Evolutionary conservation across 2,888 invertebrate species (phyloP).

Genomic region (Branchipolynoe longqiensis): DNA sequence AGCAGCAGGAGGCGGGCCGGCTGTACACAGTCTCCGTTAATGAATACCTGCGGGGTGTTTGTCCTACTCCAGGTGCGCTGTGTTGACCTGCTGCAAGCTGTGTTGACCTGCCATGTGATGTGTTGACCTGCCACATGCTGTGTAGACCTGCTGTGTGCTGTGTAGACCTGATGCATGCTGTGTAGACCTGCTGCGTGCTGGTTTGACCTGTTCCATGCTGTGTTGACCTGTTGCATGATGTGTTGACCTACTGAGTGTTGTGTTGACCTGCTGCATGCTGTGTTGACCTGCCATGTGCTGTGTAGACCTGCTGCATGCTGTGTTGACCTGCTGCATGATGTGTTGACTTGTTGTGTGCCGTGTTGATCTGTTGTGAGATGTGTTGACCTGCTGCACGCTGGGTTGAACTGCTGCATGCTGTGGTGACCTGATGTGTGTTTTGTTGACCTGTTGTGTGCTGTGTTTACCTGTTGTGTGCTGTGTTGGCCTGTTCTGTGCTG

Average conservation of each 20-base stretch:
- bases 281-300: not conserved
- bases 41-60: not conserved
- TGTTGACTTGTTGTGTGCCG: not conserved
- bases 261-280: no score
- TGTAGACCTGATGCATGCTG: no score
- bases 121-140: no score
- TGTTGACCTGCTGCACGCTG: not conserved
- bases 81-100: no score
- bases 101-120: no score
- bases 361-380: not conserved
- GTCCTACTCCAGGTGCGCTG: not conserved
- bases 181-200: no score
- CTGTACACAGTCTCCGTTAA: not conserved
- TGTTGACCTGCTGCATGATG: not conserved
- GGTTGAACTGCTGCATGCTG: not conserved
- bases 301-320: not conserved
- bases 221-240: no score
- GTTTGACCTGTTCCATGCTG: no score
- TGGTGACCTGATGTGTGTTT: not conserved
- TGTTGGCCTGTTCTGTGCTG: not conserved
- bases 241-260: no score
- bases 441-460: not conserved
- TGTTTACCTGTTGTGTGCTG: not conserved
- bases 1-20: no score
- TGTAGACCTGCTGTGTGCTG: no score